A percentile compares a stretch with the other conserved stretches of the same genome.
phyloP scores from a whole-genome alignment of 2,888 invertebrate genomes.

The Syrphus vitripennis region DNA sequence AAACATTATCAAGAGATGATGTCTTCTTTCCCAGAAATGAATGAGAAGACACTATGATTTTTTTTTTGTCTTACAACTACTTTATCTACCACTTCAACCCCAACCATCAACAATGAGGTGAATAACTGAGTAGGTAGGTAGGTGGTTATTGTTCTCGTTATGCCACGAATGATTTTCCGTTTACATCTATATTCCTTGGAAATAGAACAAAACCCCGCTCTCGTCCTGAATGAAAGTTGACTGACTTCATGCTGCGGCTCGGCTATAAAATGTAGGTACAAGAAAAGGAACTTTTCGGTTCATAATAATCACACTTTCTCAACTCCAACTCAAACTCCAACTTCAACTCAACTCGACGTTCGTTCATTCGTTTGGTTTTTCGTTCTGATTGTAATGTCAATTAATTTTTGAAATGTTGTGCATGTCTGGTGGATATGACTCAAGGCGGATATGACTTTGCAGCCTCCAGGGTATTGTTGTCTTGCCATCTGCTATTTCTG shows the following conservation, averaged over 20 bases:
- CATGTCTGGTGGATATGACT: slow-evolving; percentile 53
- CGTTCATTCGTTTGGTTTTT: too few species aligned
- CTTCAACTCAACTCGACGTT: too few species aligned
- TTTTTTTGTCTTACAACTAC: neutral
- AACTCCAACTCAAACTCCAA: too few species aligned
- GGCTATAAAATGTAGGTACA: neutral
- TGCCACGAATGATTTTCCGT: slow-evolving; percentile 49
- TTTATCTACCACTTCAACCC: neutral
- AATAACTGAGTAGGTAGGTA: neutral
- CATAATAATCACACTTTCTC: slow-evolving; percentile 20
- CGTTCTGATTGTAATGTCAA: slow-evolving; percentile 53
- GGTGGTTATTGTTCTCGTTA: slow-evolving; percentile 28
- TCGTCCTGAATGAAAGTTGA: neutral
- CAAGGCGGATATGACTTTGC: slow-evolving; percentile 64
- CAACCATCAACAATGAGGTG: neutral
- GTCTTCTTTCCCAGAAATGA: neutral
- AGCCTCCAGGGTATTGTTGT: slow-evolving; percentile 48
- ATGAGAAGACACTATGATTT: slow-evolving; percentile 4
- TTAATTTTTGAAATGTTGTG: slow-evolving; percentile 64
- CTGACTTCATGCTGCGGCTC: slow-evolving; percentile 13
- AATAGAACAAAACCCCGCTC: slow-evolving; percentile 5
- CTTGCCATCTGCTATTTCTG: slow-evolving; percentile 34
- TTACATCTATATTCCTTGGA: slow-evolving; percentile 4
- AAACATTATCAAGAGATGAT: neutral
- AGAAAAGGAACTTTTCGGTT: slow-evolving; percentile 34